Conservation (phyloP, 2,888 invertebrate genomes). For the Calephelis perditalis region DNA sequence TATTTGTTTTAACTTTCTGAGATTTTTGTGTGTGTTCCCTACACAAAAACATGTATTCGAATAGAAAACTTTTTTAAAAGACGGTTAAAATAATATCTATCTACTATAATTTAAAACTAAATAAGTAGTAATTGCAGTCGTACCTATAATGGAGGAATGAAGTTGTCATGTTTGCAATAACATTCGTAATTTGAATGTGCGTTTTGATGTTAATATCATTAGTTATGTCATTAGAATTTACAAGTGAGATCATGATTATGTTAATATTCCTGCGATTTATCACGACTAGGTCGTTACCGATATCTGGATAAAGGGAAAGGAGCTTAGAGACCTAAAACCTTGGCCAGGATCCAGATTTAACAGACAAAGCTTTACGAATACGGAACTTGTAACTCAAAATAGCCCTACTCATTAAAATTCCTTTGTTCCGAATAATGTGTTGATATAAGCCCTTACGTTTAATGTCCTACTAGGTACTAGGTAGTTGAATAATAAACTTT, state of each 20-base stretch:
- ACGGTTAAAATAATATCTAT: no score
- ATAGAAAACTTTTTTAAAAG: no score
- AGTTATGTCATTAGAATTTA: constrained; percentile 4
- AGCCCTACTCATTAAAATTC: neutral
- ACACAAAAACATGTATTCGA: no score
- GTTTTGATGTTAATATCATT: no score
- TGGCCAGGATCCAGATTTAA: constrained; percentile 60
- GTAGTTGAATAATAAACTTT: no score
- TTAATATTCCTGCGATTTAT: constrained; percentile 20
- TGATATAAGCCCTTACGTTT: constrained; percentile 5
- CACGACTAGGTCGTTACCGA: constrained; percentile 29
- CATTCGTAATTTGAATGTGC: no score
- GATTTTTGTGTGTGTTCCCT: no score
- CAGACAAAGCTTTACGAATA: constrained; percentile 16
- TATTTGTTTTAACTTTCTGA: no score
- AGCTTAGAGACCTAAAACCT: constrained; percentile 45
- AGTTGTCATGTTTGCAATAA: no score
- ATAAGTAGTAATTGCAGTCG: no score
- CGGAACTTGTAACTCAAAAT: constrained; percentile 3
- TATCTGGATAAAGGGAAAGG: constrained; percentile 57
- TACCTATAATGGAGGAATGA: no score
- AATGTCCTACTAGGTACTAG: neutral
- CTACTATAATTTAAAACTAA: no score
- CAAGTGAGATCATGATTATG: constrained; percentile 15
- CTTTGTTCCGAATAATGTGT: constrained; percentile 4